Conservation (phyloP, 2,888 invertebrate species). For the Nomada flava region DNA sequence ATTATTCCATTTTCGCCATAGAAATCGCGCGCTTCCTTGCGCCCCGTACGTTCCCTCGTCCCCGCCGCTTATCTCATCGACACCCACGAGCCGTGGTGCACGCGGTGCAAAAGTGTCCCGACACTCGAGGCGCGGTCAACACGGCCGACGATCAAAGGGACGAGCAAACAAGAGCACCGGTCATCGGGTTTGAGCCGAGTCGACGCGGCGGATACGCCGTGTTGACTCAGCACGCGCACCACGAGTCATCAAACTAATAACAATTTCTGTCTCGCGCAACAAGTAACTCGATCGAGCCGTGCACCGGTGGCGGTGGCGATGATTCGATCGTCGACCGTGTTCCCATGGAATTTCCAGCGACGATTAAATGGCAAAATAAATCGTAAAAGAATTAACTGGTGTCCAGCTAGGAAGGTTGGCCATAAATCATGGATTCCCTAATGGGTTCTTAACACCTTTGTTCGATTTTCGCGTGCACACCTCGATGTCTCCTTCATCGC, state of each 20-base stretch:
- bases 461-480: too few species aligned
- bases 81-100: slow-evolving; percentile 44
- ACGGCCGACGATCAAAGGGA: slow-evolving; percentile 62
- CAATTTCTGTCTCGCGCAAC: slow-evolving; percentile 49
- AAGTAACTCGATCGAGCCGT: slow-evolving; percentile 38
- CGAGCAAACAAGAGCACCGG: slow-evolving; percentile 56
- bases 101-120: slow-evolving; percentile 46
- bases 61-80: slow-evolving; percentile 52
- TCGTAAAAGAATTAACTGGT: too few species aligned
- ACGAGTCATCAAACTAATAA: slow-evolving; percentile 53
- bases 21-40: slow-evolving; percentile 44
- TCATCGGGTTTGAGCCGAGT: slow-evolving; percentile 46
- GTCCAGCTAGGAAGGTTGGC: too few species aligned
- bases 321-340: slow-evolving; percentile 13
- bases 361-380: background rate
- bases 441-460: too few species aligned
- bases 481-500: too few species aligned
- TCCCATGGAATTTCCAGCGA: slow-evolving; percentile 9
- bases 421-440: too few species aligned
- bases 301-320: slow-evolving; percentile 12
- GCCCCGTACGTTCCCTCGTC: slow-evolving; percentile 19
- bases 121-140: slow-evolving; percentile 38
- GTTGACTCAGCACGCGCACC: slow-evolving; percentile 52
- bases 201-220: slow-evolving; percentile 41
- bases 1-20: slow-evolving; percentile 7